A percentile compares a stretch with the other conserved stretches of the same genome.
phyloP scores from a whole-genome alignment of 2,888 invertebrate genomes.

The Operophtera brumata region DNA sequence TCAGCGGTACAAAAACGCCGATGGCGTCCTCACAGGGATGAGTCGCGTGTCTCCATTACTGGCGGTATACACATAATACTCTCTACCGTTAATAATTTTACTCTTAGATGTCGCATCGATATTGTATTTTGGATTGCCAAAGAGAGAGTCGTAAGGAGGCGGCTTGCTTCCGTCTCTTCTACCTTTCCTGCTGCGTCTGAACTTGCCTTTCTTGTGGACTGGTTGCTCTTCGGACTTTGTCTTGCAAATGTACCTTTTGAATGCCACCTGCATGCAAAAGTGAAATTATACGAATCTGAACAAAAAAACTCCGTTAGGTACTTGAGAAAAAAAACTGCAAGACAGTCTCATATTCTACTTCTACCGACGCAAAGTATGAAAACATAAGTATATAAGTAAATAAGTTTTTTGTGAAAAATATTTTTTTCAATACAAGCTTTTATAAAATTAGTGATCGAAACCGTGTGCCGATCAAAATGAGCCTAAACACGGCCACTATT shows the following conservation, averaged over 20 bases:
- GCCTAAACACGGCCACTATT: no score
- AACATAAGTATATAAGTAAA: no score
- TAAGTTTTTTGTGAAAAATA: no score
- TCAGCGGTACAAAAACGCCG: conserved; percentile 86
- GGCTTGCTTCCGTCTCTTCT: conserved; percentile 72
- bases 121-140: conserved; percentile 60
- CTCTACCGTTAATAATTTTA: conserved; percentile 86
- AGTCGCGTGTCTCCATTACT: conserved; percentile 83
- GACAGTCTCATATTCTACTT: no score
- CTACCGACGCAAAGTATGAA: no score
- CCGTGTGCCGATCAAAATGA: no score
- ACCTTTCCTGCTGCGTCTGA: conserved; percentile 35
- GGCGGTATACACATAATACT: conserved; percentile 85
- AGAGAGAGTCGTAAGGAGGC: conserved; percentile 84
- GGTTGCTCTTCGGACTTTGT: conserved; percentile 26
- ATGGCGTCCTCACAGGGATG: conserved; percentile 87
- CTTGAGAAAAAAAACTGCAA: no score
- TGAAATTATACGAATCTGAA: background rate
- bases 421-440: no score
- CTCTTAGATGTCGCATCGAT: conserved; percentile 61
- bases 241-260: conserved; percentile 48
- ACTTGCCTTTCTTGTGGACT: conserved; percentile 29
- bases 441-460: no score
- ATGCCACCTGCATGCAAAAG: conserved; percentile 47
- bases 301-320: background rate